Evolutionary conservation across 1,140 invertebrate species (phyloP).

Genomic region (Micrasema longulum): DNA sequence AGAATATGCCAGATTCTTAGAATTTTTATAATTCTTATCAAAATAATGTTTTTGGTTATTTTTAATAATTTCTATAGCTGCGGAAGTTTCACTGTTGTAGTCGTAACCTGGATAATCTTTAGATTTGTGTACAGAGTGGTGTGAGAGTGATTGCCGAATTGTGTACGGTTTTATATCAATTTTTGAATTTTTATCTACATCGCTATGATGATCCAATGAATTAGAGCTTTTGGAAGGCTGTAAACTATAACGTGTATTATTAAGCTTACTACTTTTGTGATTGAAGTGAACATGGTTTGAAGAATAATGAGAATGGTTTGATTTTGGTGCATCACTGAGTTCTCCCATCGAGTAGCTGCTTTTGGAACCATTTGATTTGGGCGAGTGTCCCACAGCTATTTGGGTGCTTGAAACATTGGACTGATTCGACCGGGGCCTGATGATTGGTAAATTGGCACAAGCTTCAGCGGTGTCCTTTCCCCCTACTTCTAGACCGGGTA

Average conservation of each 20-base stretch:
- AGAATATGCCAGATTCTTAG: conserved; percentile 44
- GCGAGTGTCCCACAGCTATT: conserved; percentile 57
- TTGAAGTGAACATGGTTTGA: conserved; percentile 50
- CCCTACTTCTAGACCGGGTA: conserved; percentile 70
- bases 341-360: conserved; percentile 45
- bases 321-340: conserved; percentile 22
- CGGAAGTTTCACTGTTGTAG: conserved; percentile 70
- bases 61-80: conserved; percentile 67
- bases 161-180: conserved; percentile 59
- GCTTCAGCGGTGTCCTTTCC: conserved; percentile 57
- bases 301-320: conserved; percentile 10
- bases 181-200: conserved; percentile 49
- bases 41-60: conserved; percentile 65
- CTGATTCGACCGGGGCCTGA: conserved; percentile 68
- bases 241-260: conserved; percentile 65
- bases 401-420: conserved; percentile 67
- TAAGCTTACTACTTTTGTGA: conserved; percentile 49
- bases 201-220: conserved; percentile 57
- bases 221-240: conserved; percentile 60
- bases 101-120: conserved; percentile 57
- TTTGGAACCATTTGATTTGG: conserved; percentile 47
- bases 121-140: conserved; percentile 62
- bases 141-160: conserved; percentile 63
- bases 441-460: conserved; percentile 61
- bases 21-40: conserved; percentile 54